Percentiles rank a stretch among this genome's conserved stretches.
phyloP scores from a whole-genome alignment of 1,140 invertebrate species.

The Pseudomyrmex gracilis region DNA sequence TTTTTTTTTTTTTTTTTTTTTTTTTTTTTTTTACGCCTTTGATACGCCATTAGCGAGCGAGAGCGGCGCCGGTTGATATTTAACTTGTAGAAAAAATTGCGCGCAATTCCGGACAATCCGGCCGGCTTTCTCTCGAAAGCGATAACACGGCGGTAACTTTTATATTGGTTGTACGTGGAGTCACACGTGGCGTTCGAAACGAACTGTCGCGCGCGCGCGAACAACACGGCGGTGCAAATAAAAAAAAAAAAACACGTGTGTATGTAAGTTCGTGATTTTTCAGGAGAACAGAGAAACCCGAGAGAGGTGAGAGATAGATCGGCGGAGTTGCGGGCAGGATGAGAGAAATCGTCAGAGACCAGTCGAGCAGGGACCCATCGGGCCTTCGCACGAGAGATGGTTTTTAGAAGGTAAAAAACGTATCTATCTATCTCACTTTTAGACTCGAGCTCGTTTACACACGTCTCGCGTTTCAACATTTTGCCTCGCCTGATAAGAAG shows the following conservation, averaged over 20 bases:
- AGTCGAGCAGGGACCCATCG: conserved; percentile 74
- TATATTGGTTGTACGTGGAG: no score
- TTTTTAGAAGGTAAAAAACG: conserved; percentile 85
- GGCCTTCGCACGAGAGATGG: conserved; percentile 81
- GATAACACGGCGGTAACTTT: conserved; percentile 1
- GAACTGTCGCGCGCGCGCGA: neutral
- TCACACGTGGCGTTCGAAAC: conserved; percentile 1
- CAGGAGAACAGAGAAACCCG: conserved; percentile 46
- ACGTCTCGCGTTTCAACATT: neutral
- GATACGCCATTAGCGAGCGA: conserved; percentile 14
- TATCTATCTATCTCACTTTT: conserved; percentile 7
- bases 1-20: conserved; percentile 27
- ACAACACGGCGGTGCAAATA: neutral
- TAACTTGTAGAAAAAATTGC: conserved; percentile 55
- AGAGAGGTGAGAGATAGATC: conserved; percentile 48
- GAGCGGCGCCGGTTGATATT: conserved; percentile 33
- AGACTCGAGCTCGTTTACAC: neutral
- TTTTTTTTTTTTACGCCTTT: conserved; percentile 5
- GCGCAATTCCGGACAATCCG: neutral
- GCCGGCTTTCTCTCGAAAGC: neutral
- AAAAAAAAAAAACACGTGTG: no score
- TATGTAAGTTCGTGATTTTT: conserved; percentile 36
- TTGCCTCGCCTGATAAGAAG: neutral
- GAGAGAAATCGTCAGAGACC: conserved; percentile 68
- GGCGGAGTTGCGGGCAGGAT: conserved; percentile 66